phyloP scores from a whole-genome alignment of 2,888 invertebrate genomes.

The Blera fallax region DNA sequence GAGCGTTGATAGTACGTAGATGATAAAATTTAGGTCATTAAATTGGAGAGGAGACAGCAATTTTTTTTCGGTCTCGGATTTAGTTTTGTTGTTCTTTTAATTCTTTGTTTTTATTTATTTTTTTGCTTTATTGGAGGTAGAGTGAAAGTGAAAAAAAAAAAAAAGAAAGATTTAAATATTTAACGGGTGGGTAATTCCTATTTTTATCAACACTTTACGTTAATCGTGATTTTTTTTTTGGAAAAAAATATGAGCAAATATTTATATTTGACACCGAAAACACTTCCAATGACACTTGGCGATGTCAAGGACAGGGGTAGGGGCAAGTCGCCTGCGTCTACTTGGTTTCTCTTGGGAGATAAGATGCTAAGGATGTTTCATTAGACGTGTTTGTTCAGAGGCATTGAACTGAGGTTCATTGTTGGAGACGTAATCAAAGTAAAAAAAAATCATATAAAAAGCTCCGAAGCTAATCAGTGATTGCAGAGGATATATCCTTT shows the following conservation, averaged over 20 bases:
- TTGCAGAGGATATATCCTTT: no score
- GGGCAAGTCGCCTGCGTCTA: no score
- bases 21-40: constrained; percentile 50
- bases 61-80: no score
- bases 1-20: constrained; percentile 32
- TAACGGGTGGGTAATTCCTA: constrained; percentile 37
- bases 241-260: constrained; percentile 33
- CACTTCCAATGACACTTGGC: background rate
- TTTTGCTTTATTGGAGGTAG: background rate
- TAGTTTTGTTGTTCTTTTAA: background rate
- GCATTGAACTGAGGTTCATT: no score
- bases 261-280: constrained; percentile 34
- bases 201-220: constrained; percentile 17
- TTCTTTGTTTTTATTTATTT: background rate
- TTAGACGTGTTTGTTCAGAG: no score
- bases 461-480: no score
- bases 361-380: background rate
- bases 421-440: no score
- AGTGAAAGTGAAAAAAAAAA: background rate
- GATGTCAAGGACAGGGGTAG: constrained; percentile 10
- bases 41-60: constrained; percentile 10
- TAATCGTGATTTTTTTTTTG: constrained; percentile 14
- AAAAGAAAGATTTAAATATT: constrained; percentile 8
- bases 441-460: no score
- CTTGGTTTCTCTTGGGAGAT: no score